These are phyloP conservation scores for Tetramorium alpestre DNA, from an alignment of 1,140 invertebrate species.

Conservation along the genomic window DNA sequence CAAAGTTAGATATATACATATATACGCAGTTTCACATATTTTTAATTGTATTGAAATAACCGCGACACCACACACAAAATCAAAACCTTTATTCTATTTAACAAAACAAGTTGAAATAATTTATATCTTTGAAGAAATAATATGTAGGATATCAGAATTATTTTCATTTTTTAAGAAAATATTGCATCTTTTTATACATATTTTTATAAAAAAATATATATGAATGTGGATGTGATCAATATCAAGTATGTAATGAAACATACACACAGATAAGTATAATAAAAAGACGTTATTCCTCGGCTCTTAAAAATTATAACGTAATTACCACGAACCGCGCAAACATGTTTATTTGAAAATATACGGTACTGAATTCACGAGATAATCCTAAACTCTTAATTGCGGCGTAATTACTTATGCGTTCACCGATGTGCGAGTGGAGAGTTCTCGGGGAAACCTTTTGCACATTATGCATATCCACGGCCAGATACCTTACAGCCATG, in stretches of 20 bases:
- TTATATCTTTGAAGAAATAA: constrained; percentile 10
- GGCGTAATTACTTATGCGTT: constrained; percentile 79
- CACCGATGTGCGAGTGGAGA: constrained; percentile 60
- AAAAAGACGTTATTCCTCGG: background rate
- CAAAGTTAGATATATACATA: background rate
- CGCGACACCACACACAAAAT: background rate
- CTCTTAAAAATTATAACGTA: constrained; percentile 24
- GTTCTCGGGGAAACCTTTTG: constrained; percentile 71
- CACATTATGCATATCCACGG: constrained; percentile 79
- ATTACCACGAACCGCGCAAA: background rate
- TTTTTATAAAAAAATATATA: background rate
- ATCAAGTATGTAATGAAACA: background rate
- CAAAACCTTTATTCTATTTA: background rate
- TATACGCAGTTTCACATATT: background rate
- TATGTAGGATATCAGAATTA: background rate
- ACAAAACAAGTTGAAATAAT: background rate
- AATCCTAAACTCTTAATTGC: constrained; percentile 67
- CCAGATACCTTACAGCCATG: constrained; percentile 74
- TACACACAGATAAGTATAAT: background rate
- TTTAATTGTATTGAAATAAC: background rate
- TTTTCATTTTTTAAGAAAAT: background rate
- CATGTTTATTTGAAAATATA: constrained; percentile 9
- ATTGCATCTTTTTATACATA: background rate
- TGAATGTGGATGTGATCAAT: background rate
- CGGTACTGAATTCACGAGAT: background rate